Base-by-base conservation (phyloP, 1,140 invertebrate genomes). In the Lerema accius region DNA sequence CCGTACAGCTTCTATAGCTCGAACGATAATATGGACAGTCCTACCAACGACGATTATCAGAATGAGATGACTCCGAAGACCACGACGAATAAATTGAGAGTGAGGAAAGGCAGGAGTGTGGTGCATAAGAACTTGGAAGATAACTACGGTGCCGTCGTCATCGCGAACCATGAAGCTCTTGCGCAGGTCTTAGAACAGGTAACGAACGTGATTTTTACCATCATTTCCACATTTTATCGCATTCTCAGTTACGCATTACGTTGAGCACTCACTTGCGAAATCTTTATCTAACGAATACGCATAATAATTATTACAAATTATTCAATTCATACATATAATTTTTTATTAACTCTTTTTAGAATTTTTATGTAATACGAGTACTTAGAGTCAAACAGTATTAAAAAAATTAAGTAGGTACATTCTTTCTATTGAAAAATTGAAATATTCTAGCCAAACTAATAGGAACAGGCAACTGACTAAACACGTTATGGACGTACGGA, bases 111-210 rank as follows among this genome's bases (percentile, higher is more conserved):
- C 53, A 92, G 95, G 60, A 95, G 94, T 79, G 94, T 96, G 59
- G 94, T 96, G 45, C 95, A 96, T 82, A 95, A 94, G 74, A 96
- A 94, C 81, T 91, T 97, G 23, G 96, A 97, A 80, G 96, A 97
- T 74, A 97, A 97, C 89, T 97, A 97, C 77, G 95, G 95, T 0
- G 96, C 96, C 37, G 96, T 97, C 0, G 94, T 97, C 35, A 94
- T 96, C n/a, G 96, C 96, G 28, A 97, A 97, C 91, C 96, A 96
- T 77, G 95, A 97, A 89, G 95, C 96, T 1, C 92, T 97, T 0
- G 95, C 96, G 23, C 96, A 97, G 89, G 94, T 97, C 73, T 90
- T 97, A 43, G 95, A 96, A 82, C 95, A 96, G 92, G 96, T 96
- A 92, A 84, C 51, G 59, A 61, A 32, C 28, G 16, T 13, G 14